These are phyloP conservation scores for Halcyon badia DNA, from an alignment of 2,797 vertebrate species.

Conservation along the genomic window DNA sequence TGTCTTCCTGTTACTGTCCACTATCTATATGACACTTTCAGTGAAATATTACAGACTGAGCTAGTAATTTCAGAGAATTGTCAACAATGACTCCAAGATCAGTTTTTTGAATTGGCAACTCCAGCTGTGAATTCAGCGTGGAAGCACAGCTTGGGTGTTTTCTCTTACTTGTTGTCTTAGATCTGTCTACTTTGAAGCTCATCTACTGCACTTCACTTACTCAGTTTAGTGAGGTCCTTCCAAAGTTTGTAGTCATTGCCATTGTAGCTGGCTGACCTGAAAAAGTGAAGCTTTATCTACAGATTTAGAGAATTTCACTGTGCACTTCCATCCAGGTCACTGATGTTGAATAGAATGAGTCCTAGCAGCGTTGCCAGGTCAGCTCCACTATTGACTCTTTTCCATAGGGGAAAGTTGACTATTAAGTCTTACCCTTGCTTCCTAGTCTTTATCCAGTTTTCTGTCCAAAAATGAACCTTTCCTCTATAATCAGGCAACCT, in stretches of 20 bases:
- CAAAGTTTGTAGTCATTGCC: not conserved
- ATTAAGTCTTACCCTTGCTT: not conserved
- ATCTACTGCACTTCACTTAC: not conserved
- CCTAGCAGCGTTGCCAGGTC: not conserved
- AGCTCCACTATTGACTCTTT: not conserved
- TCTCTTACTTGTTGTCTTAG: fast-evolving
- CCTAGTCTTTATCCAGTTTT: not conserved
- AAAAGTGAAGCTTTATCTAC: not conserved
- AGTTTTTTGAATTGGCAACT: not conserved
- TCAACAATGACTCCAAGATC: not conserved
- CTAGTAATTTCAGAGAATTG: not conserved
- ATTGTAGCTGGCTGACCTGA: slow-evolving; percentile 4
- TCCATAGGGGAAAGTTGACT: not conserved
- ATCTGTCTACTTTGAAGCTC: not conserved
- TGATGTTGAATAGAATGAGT: not conserved
- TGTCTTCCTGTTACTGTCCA: not conserved
- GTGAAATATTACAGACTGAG: not conserved
- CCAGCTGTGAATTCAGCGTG: not conserved
- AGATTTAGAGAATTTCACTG: not conserved
- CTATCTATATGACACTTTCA: not conserved
- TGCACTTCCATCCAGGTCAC: not conserved
- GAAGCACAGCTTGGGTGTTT: not conserved
- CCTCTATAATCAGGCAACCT: not conserved
- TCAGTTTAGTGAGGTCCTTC: not conserved
- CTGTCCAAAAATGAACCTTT: not conserved